phyloP scores from a whole-genome alignment of 2,797 vertebrate species.

The Petrocephalus schoutedeni region DNA sequence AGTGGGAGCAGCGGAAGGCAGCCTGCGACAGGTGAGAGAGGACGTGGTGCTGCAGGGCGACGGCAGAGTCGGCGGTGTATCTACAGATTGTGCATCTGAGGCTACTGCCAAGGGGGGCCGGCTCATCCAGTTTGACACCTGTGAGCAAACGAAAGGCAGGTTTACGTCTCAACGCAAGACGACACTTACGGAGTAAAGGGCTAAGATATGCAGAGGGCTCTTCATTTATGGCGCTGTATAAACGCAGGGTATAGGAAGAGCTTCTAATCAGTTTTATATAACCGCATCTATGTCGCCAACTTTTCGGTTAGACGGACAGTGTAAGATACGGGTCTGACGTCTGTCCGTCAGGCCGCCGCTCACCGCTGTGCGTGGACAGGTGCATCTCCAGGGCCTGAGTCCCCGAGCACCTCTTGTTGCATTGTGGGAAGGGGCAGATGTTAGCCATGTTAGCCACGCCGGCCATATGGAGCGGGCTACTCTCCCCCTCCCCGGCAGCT shows the following conservation, averaged over 20 bases:
- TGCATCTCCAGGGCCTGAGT: conserved; percentile 75
- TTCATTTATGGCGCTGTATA: not conserved
- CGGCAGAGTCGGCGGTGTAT: conserved; percentile 72
- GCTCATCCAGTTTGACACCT: conserved; percentile 78
- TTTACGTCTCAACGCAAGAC: not conserved
- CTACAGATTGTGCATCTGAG: conserved; percentile 81
- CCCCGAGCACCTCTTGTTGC: conserved; percentile 72
- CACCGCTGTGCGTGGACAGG: conserved; percentile 73
- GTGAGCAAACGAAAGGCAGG: conserved; percentile 32
- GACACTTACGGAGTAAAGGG: not conserved
- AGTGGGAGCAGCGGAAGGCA: conserved; percentile 74
- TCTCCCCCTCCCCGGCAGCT: conserved; percentile 64
- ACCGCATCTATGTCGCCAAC: not conserved
- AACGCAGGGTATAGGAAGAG: not conserved
- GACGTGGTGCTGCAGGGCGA: conserved; percentile 78
- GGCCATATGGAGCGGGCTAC: conserved; percentile 58
- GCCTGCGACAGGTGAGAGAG: conserved; percentile 81
- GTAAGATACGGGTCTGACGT: not conserved
- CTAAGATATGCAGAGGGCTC: not conserved
- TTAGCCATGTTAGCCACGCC: conserved; percentile 64
- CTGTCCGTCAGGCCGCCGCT: not conserved
- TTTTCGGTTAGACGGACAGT: not conserved
- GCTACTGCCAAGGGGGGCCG: conserved; percentile 64
- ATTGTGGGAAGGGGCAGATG: conserved; percentile 72
- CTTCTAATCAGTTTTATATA: not conserved